A percentile compares a stretch with the other conserved stretches of the same genome.
These are phyloP conservation scores for Matsumurasca onukii DNA, from an alignment of 1,140 invertebrate species.

Conservation along the genomic window DNA sequence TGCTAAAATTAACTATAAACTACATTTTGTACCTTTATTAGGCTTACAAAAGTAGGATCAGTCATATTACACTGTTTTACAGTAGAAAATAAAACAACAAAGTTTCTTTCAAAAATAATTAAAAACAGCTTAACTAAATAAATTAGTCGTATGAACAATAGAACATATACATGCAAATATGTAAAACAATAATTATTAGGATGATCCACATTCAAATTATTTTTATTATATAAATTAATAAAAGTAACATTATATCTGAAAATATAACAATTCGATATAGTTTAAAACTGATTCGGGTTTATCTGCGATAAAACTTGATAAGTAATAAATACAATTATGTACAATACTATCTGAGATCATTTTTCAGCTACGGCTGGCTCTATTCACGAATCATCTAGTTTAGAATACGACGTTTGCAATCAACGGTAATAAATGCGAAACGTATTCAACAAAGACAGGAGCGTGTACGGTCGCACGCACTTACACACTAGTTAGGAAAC, in stretches of 20 bases:
- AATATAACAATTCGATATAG: not conserved
- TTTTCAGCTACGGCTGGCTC: not conserved
- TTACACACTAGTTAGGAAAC: constrained; percentile 24
- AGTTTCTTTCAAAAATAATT: too few species aligned
- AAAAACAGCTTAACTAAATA: too few species aligned
- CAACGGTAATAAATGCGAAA: constrained; percentile 9
- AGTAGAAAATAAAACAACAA: too few species aligned
- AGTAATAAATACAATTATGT: constrained; percentile 14
- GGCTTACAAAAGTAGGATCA: not conserved
- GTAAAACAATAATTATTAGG: too few species aligned
- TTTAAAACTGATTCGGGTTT: not conserved
- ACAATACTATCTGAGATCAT: constrained; percentile 8
- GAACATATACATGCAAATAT: too few species aligned
- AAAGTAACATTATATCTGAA: not conserved
- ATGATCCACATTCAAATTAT: not conserved
- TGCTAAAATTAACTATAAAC: not conserved
- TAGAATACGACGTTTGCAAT: constrained; percentile 21
- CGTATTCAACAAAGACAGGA: constrained; percentile 12
- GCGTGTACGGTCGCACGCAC: not conserved
- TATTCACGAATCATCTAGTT: not conserved
- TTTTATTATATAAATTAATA: too few species aligned
- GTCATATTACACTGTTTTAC: not conserved
- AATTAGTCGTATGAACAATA: too few species aligned
- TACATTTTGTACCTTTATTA: constrained; percentile 6
- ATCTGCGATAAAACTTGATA: not conserved